Conservation (phyloP, 2,113 vertebrate species). For the Esox niger region DNA sequence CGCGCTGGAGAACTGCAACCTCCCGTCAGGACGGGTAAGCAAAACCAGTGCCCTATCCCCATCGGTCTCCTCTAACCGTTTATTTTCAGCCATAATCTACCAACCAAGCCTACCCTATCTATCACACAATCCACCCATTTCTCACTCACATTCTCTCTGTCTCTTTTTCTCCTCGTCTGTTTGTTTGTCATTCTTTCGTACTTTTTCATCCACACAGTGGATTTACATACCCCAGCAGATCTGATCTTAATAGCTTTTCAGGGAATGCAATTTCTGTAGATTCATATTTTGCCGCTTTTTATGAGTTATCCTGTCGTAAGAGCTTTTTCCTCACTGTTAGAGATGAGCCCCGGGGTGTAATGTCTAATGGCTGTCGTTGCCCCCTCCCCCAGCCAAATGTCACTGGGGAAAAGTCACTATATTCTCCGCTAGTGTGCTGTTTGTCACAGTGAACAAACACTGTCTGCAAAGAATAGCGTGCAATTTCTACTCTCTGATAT, state of each 20-base stretch:
- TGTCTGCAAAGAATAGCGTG: conserved; percentile 8
- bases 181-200: background rate
- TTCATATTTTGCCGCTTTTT: conserved; percentile 32
- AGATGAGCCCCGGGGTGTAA: conserved; percentile 36
- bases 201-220: background rate
- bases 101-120: conserved; percentile 22
- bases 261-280: conserved; percentile 31
- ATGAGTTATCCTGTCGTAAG: conserved; percentile 35
- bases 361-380: conserved; percentile 37
- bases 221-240: background rate
- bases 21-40: conserved; percentile 94
- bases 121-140: conserved; percentile 10
- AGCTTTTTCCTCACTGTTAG: conserved; percentile 32
- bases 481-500: conserved; percentile 30
- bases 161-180: background rate
- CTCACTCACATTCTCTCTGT: background rate
- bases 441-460: conserved; percentile 8
- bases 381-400: conserved; percentile 28
- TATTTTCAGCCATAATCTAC: conserved; percentile 1
- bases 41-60: no score
- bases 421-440: conserved; percentile 31
- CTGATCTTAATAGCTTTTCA: background rate
- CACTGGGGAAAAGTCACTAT: conserved; percentile 18
- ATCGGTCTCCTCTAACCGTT: background rate
- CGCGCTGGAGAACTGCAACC: conserved; percentile 88